Evolutionary conservation across 2,888 invertebrate species (phyloP), one percentile per base, ranked within the genome.

Genomic region (Drosophila monieri): DNA sequence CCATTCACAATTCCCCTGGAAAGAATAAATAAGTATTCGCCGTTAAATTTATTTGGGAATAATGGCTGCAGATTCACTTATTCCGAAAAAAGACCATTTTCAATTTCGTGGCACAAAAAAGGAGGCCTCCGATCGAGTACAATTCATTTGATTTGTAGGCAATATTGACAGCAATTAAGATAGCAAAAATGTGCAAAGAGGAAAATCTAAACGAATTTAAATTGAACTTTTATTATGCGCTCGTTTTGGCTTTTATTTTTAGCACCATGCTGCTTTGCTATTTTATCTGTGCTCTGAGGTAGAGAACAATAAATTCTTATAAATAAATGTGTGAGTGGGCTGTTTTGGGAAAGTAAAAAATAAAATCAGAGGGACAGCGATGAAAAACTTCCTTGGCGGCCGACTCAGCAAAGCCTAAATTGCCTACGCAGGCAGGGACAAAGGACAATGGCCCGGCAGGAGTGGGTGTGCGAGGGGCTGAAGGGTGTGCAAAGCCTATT

Each of bases 391-490:
- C 56, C 49, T 54, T 73, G 64, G 67, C 64, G 86, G 85, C 49
- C 73, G 74, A 87, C 85, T 85, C 84, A 85, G 84, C 85, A 87
- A 72, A 66, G 83, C 85, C 78, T 71, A 80, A 87, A 85, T 88
- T 78, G 85, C 81, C 77, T 67, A 85, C 78, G 84, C 78, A 83
- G 73, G 37, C 85, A 71, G 53, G 44, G 61, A 52, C 73, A 35
- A 47, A 18, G 32, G 10, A 10, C 1, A 9, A 10, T 39, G 14
- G n/a, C 35, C n/a, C 23, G 9, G 3, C 10, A 3, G 21, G 51
- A 27, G 39, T n/a, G 21, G 46, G 25, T 18, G 14, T n/a, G n/a
- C n/a, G 48, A 18, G 18, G 18, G 18, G 18, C 18, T 30, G 43
- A 3, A 35, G 12, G 46, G 62, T 8, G 5, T 41, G 23, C 39